Conservation (phyloP, 2,888 invertebrate genomes). For the Branchipolynoe longqiensis region DNA sequence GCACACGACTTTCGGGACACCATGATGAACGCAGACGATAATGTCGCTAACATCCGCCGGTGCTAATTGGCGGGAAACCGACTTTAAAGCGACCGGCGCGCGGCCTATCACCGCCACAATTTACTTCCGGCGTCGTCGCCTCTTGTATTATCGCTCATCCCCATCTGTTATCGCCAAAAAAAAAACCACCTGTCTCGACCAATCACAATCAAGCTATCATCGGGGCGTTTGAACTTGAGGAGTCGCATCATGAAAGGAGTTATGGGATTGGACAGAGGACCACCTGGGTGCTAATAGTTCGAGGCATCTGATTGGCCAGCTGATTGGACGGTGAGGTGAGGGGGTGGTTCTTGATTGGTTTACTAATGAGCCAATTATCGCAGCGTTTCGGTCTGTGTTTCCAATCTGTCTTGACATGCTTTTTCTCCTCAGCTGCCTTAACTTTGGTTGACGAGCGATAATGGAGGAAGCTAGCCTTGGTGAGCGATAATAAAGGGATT, state of each 20-base stretch:
- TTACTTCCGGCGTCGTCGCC: not conserved
- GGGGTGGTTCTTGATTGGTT: not conserved
- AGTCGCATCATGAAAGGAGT: too few relatives aligned
- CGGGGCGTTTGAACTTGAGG: too few relatives aligned
- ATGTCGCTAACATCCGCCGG: not conserved
- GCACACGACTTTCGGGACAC: too few relatives aligned
- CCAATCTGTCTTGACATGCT: conserved; percentile 1
- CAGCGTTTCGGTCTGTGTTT: conserved; percentile 2
- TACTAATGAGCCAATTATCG: not conserved
- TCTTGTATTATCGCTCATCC: conserved; percentile 20
- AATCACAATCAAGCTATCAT: conserved; percentile 21
- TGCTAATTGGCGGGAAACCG: not conserved
- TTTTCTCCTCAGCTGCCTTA: too few relatives aligned
- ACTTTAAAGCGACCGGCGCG: not conserved
- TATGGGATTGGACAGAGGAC: too few relatives aligned
- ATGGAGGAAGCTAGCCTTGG: too few relatives aligned
- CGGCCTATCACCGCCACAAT: not conserved
- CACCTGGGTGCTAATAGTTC: too few relatives aligned
- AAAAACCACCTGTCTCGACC: conserved; percentile 33
- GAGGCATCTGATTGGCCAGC: too few relatives aligned
- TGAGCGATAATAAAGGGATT: too few relatives aligned
- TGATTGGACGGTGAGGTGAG: conserved; percentile 34
- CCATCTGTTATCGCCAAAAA: conserved; percentile 5
- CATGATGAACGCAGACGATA: too few relatives aligned
- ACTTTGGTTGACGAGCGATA: too few relatives aligned